Conservation (phyloP, 2,888 invertebrate species). For the Ganaspis brasiliensis region DNA sequence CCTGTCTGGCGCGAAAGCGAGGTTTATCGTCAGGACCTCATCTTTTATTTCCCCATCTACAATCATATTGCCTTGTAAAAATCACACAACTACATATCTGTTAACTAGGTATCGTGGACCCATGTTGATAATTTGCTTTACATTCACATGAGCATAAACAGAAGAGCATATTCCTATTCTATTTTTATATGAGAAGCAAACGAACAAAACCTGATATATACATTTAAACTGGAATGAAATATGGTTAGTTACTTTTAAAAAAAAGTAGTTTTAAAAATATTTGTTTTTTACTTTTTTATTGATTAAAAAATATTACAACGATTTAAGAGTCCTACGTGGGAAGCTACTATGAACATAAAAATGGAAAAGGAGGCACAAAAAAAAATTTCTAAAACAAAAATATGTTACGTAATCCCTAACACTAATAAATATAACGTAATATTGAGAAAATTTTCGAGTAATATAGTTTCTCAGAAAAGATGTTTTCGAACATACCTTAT, state of each 20-base stretch:
- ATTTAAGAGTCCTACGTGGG: no score
- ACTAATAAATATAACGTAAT: background rate
- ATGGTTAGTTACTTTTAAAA: no score
- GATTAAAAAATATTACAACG: no score
- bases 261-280: no score
- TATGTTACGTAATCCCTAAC: no score
- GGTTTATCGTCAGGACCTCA: slow-evolving; percentile 58
- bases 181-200: no score
- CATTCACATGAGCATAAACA: slow-evolving; percentile 54
- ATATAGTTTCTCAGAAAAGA: background rate
- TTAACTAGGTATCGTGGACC: slow-evolving; percentile 3
- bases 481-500: background rate
- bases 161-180: slow-evolving; percentile 13
- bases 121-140: slow-evolving; percentile 25
- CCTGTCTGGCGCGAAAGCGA: slow-evolving; percentile 66
- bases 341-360: no score
- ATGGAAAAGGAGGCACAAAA: no score
- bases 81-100: slow-evolving; percentile 9
- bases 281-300: no score
- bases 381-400: no score
- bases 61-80: slow-evolving; percentile 59
- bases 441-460: background rate
- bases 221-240: no score
- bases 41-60: slow-evolving; percentile 49
- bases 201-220: no score